Conservation (phyloP, 1,140 invertebrate species). For the Magallana angulata region DNA sequence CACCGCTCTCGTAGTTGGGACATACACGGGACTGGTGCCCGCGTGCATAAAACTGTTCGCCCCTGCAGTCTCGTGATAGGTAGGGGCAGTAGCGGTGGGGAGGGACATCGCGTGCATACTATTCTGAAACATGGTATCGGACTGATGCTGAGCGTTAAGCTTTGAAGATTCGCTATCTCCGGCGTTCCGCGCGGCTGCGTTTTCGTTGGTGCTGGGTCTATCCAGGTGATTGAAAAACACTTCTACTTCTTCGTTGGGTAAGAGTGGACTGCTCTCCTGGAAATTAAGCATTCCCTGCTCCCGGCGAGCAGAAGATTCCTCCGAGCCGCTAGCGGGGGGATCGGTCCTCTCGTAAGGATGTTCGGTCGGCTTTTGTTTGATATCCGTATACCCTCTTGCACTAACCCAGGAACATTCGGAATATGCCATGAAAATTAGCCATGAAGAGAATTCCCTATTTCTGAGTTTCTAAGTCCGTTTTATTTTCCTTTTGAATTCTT, state of each 20-base stretch:
- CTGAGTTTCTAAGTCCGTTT: slow-evolving; percentile 6
- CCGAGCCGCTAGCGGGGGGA: slow-evolving; percentile 4
- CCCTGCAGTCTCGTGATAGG: slow-evolving; percentile 64
- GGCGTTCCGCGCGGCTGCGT: slow-evolving; percentile 43
- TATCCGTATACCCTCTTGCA: slow-evolving; percentile 35
- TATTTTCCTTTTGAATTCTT: no score
- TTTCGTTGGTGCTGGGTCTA: slow-evolving; percentile 47
- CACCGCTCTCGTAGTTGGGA: slow-evolving; percentile 74
- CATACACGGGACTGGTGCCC: slow-evolving; percentile 74
- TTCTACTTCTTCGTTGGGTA: slow-evolving; percentile 74
- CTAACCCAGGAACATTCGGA: slow-evolving; percentile 52
- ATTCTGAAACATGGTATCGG: slow-evolving; percentile 69
- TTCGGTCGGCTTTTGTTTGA: slow-evolving; percentile 48
- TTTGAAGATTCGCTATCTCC: slow-evolving; percentile 46
- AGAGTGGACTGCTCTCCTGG: slow-evolving; percentile 67
- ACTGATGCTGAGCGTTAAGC: slow-evolving; percentile 14
- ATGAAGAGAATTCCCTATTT: slow-evolving; percentile 43
- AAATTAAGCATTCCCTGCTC: slow-evolving; percentile 68
- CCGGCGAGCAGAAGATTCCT: slow-evolving; percentile 43
- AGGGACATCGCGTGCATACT: slow-evolving; percentile 68
- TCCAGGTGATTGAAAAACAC: slow-evolving; percentile 73
- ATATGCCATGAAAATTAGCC: slow-evolving; percentile 58
- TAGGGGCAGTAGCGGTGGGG: slow-evolving; percentile 56
- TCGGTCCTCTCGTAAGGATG: slow-evolving; percentile 10
- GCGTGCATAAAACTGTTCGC: slow-evolving; percentile 68